Conservation (phyloP, 2,113 vertebrate species). For the Urocitellus parryii region DNA sequence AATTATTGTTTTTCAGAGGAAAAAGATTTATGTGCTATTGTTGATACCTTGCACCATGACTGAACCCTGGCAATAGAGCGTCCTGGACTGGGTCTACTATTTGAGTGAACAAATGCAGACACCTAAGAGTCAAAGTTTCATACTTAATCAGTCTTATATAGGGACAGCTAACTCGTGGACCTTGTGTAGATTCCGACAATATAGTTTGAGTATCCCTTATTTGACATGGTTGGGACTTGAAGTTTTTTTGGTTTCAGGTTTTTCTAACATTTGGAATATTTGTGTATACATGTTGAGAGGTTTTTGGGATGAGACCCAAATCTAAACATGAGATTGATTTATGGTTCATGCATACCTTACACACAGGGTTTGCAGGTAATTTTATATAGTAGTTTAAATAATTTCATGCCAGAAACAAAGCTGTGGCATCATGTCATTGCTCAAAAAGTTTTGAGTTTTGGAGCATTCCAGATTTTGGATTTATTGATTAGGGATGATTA, state of each 20-base stretch:
- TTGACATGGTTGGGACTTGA: background rate
- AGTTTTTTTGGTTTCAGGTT: background rate
- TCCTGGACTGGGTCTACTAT: too few relatives aligned
- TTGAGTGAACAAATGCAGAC: background rate
- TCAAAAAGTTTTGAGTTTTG: background rate
- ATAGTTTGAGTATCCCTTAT: background rate
- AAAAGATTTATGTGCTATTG: rapidly evolving
- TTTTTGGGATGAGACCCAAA: background rate
- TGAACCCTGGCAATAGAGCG: rapidly evolving
- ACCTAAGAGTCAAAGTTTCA: background rate
- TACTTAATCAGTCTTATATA: background rate
- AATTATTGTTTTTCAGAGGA: background rate
- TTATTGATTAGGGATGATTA: background rate
- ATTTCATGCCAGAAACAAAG: background rate
- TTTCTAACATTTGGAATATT: background rate
- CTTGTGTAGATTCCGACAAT: background rate
- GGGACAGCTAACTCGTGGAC: too few relatives aligned
- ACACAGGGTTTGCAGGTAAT: background rate
- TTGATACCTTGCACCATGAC: rapidly evolving
- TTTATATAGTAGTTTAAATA: background rate
- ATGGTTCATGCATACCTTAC: background rate
- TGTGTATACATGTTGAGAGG: too few relatives aligned
- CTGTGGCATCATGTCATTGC: background rate
- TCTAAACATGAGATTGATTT: background rate
- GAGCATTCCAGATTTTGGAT: background rate